These are phyloP conservation scores for Drosophila phalerata DNA, from an alignment of 2,888 invertebrate species.

Conservation along the genomic window DNA sequence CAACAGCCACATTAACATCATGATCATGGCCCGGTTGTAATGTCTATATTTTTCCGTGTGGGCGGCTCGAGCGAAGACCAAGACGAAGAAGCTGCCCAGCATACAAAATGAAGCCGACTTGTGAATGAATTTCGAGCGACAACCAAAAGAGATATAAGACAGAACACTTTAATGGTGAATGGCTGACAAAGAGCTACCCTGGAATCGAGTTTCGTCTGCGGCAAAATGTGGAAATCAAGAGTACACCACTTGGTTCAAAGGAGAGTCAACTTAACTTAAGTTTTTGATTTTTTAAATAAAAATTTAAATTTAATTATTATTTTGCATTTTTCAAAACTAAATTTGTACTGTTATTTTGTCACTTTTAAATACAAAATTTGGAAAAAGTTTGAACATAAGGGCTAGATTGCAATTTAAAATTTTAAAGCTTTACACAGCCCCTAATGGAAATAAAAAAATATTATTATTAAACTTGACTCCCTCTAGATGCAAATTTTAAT, in stretches of 20 bases:
- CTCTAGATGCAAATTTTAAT: background rate
- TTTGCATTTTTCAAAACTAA: too few relatives aligned
- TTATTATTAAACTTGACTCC: background rate
- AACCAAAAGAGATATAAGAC: constrained; percentile 9
- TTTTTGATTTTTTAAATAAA: too few relatives aligned
- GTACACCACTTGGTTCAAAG: too few relatives aligned
- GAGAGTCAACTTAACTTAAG: too few relatives aligned
- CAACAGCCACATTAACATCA: constrained; percentile 23
- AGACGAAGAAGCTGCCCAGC: constrained; percentile 59
- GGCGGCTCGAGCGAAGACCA: constrained; percentile 52
- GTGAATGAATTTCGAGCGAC: constrained; percentile 69
- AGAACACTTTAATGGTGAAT: background rate
- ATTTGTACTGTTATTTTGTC: too few relatives aligned
- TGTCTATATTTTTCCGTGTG: constrained; percentile 75
- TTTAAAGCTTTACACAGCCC: too few relatives aligned
- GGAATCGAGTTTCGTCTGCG: too few relatives aligned
- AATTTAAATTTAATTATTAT: too few relatives aligned
- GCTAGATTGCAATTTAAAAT: too few relatives aligned
- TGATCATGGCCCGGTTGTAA: constrained; percentile 55
- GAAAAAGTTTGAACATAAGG: too few relatives aligned
- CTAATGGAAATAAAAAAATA: too few relatives aligned
- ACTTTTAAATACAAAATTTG: too few relatives aligned
- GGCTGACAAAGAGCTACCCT: background rate
- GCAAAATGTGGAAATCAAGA: background rate
- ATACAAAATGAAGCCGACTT: constrained; percentile 70